A percentile compares a stretch with the other conserved stretches of the same genome.
These are phyloP conservation scores for Drosophila ezoana DNA, from an alignment of 2,888 invertebrate species.

Conservation along the genomic window DNA sequence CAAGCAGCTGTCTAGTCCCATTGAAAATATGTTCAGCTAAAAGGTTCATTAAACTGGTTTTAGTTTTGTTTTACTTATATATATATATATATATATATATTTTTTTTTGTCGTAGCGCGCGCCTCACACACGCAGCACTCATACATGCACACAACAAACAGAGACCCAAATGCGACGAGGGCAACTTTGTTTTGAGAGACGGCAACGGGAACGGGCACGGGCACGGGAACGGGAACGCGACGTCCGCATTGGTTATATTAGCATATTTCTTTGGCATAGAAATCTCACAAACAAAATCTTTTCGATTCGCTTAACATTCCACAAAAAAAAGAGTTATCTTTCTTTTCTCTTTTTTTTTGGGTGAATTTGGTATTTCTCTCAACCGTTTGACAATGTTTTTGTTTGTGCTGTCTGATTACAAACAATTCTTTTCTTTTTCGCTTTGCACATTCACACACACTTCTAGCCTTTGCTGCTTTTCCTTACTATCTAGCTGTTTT, in stretches of 20 bases:
- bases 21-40: constrained; percentile 69
- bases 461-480: constrained; percentile 49
- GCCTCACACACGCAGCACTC: constrained; percentile 54
- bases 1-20: constrained; percentile 54
- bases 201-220: constrained; percentile 18
- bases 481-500: constrained; percentile 31
- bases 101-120: constrained; percentile 42
- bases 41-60: constrained; percentile 84
- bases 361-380: constrained; percentile 7
- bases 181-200: constrained; percentile 44
- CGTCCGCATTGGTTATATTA: constrained; percentile 62
- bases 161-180: constrained; percentile 64
- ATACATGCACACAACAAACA: constrained; percentile 15
- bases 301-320: constrained; percentile 67
- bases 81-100: constrained; percentile 8
- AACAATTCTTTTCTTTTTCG: constrained; percentile 51
- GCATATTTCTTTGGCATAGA: constrained; percentile 76
- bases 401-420: constrained; percentile 36
- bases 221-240: constrained; percentile 32
- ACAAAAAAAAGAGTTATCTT: constrained; percentile 35
- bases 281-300: constrained; percentile 68
- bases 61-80: constrained; percentile 36
- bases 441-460: constrained; percentile 43
- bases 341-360: constrained; percentile 22
- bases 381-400: constrained; percentile 35